Percentiles rank a stretch among this genome's conserved stretches.
Conservation (phyloP, 30 jellyfish, hydroid and myxozoan species). For the Phacellophora camtschatica region DNA sequence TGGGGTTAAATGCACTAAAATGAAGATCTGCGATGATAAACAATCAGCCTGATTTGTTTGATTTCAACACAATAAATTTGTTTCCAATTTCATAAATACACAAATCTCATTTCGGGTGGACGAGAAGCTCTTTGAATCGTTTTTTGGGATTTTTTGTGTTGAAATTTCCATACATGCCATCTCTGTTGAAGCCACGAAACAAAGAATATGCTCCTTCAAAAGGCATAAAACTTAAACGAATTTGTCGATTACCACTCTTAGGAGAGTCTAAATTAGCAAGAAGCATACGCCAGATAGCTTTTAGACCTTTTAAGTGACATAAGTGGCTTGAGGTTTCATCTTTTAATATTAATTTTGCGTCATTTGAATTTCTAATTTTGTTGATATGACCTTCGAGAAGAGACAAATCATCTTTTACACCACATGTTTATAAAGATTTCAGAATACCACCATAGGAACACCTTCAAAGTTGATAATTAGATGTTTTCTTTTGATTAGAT, state of each 20-base stretch:
- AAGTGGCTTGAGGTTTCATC: slow-evolving; percentile 4
- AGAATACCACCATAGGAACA: neutral
- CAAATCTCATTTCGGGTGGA: slow-evolving; percentile 2
- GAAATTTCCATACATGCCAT: neutral
- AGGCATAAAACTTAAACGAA: neutral
- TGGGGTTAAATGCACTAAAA: too few species aligned
- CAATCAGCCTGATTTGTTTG: neutral
- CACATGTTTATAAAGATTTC: neutral
- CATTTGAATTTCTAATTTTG: neutral
- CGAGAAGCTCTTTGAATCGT: neutral
- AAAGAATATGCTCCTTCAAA: neutral
- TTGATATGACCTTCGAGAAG: neutral
- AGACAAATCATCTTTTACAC: neutral
- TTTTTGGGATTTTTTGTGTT: neutral
- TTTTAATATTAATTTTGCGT: neutral
- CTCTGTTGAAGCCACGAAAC: too few species aligned
- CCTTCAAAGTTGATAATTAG: neutral
- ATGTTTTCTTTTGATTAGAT: neutral
- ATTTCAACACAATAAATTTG: slow-evolving; percentile 7
- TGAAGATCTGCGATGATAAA: too few species aligned
- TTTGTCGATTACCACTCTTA: neutral
- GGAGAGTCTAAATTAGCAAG: neutral
- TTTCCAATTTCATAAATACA: neutral
- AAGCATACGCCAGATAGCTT: slow-evolving; percentile 10
- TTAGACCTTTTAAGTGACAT: neutral